phyloP scores from a whole-genome alignment of 2,113 vertebrate species.

The Marmota monax region DNA sequence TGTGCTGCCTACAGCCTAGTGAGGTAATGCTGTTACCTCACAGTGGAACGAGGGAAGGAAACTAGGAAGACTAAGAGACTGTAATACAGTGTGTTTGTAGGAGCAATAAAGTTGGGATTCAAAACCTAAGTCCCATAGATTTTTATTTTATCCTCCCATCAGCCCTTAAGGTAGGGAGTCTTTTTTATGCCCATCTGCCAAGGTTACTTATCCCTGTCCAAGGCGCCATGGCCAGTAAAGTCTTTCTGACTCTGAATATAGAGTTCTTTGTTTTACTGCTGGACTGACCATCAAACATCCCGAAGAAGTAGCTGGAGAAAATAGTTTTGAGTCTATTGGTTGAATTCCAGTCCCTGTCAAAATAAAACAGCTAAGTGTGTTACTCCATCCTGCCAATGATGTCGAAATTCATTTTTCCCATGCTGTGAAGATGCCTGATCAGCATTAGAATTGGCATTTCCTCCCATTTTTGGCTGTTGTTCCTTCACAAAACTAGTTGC shows the following conservation, averaged over 20 bases:
- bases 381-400: not conserved
- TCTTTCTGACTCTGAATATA: constrained; percentile 25
- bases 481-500: constrained; percentile 16
- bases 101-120: not conserved
- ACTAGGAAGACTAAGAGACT: not conserved
- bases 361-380: constrained; percentile 31
- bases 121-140: not conserved
- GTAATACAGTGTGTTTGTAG: too few species aligned
- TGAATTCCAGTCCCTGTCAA: constrained; percentile 49
- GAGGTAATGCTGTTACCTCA: not conserved
- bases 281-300: constrained; percentile 16
- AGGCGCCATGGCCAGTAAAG: not conserved
- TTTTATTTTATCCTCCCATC: constrained; percentile 10
- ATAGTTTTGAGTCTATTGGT: constrained; percentile 34
- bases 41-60: not conserved
- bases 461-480: not conserved
- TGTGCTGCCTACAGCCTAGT: not conserved
- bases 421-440: not conserved
- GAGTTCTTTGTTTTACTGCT: constrained; percentile 46
- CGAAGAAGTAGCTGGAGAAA: constrained; percentile 17
- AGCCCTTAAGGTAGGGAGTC: not conserved
- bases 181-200: not conserved
- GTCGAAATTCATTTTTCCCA: constrained; percentile 52
- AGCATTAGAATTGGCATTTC: not conserved
- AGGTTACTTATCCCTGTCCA: not conserved